phyloP scores from a whole-genome alignment of 2,113 vertebrate genomes.

The Gulo gulo region DNA sequence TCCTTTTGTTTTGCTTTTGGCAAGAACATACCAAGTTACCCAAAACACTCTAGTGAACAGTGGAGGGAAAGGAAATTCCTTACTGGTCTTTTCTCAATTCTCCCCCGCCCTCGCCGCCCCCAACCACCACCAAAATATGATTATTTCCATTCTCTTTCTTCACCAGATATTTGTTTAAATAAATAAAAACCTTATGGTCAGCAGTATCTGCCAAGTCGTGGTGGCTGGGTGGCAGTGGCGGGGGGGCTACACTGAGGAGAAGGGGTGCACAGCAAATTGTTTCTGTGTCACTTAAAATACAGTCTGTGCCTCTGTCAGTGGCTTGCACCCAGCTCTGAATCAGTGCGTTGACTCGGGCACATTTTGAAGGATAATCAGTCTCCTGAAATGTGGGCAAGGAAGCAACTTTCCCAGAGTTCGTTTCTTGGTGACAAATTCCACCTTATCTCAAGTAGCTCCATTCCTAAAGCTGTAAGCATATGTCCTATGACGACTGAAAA shows the following conservation, averaged over 20 bases:
- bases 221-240: not conserved
- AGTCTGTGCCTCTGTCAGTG: not conserved
- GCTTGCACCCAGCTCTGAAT: constrained; percentile 50
- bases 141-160: constrained; percentile 10
- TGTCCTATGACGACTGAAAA: constrained; percentile 65
- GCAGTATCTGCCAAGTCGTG: not conserved
- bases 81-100: not conserved
- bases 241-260: not conserved
- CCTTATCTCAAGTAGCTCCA: constrained; percentile 59
- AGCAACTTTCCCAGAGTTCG: constrained; percentile 57
- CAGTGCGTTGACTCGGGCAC: not conserved
- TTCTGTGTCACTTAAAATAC: not conserved
- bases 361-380: not conserved
- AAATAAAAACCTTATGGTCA: constrained; percentile 40
- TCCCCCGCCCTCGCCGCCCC: not conserved
- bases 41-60: not conserved
- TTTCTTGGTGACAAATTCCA: constrained; percentile 71
- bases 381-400: constrained; percentile 32
- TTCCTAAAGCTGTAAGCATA: constrained; percentile 78
- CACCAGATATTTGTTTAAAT: constrained; percentile 7
- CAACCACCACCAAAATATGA: not conserved
- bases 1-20: not conserved
- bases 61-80: not conserved
- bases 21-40: not conserved
- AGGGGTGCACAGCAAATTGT: not conserved